phyloP scores from a whole-genome alignment of 2,797 vertebrate genomes.

The Rachycentron canadum region DNA sequence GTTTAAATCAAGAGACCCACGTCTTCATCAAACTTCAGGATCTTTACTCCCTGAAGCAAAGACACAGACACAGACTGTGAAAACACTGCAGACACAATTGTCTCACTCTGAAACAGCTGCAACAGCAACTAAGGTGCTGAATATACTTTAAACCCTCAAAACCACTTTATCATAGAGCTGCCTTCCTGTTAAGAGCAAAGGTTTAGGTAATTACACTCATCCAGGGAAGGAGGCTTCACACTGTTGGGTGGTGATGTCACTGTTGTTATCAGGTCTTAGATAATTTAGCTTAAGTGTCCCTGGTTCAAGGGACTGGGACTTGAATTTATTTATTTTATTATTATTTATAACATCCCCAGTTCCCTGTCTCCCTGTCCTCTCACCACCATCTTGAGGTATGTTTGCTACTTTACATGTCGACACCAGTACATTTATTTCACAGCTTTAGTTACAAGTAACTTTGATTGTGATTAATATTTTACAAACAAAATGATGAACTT shows the following conservation, averaged over 20 bases:
- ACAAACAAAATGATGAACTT: too few relatives aligned
- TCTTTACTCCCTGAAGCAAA: not conserved
- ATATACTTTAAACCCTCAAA: not conserved
- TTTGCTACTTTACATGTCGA: too few relatives aligned
- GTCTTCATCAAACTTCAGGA: not conserved
- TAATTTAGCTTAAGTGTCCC: not conserved
- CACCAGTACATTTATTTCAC: too few relatives aligned
- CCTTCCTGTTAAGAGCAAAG: conserved; percentile 19
- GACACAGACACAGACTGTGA: too few relatives aligned
- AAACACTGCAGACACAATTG: not conserved
- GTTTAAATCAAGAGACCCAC: not conserved
- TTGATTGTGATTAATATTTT: too few relatives aligned
- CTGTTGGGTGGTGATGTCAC: conserved; percentile 12
- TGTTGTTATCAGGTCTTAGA: not conserved
- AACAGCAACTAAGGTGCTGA: not conserved
- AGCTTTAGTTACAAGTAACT: too few relatives aligned
- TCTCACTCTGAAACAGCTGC: not conserved
- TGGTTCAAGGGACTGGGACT: too few relatives aligned
- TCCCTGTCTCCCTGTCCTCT: too few relatives aligned
- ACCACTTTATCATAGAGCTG: not conserved
- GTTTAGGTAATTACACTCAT: not conserved
- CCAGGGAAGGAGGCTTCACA: not conserved
- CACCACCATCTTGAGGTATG: too few relatives aligned
- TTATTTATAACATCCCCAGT: too few relatives aligned
- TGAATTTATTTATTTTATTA: too few relatives aligned